Percentiles rank a stretch among this genome's conserved stretches.
phyloP scores from a whole-genome alignment of 2,888 invertebrate species.

The Masnerella sp. region DNA sequence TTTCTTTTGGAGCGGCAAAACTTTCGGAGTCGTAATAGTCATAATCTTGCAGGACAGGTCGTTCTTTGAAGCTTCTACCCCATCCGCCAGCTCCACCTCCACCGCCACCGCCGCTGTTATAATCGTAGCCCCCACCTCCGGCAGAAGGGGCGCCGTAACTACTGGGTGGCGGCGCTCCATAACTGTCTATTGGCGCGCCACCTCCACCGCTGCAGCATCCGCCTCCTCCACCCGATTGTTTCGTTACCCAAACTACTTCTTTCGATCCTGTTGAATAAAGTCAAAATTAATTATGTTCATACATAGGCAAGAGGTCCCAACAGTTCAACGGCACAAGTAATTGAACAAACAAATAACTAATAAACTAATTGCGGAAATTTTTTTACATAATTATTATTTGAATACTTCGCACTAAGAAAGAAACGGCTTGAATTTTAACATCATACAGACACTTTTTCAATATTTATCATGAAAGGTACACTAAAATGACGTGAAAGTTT shows the following conservation, averaged over 20 bases:
- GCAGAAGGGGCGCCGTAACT: slow-evolving; percentile 69
- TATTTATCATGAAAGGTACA: not conserved
- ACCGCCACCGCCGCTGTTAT: slow-evolving; percentile 74
- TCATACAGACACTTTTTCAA: no score
- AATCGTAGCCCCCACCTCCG: slow-evolving; percentile 74
- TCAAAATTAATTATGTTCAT: no score
- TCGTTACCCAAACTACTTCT: slow-evolving; percentile 77
- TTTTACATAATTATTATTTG: no score
- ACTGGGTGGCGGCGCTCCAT: slow-evolving; percentile 69
- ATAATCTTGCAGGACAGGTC: slow-evolving; percentile 67
- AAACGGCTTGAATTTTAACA: no score
- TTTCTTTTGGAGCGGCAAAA: slow-evolving; percentile 3
- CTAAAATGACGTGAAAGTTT: not conserved
- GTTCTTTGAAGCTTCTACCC: slow-evolving; percentile 79
- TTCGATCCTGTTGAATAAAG: slow-evolving; percentile 60
- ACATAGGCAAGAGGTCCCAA: no score
- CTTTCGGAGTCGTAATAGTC: slow-evolving; percentile 50
- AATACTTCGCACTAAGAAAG: no score
- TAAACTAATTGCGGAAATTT: no score
- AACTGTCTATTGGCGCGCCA: slow-evolving; percentile 65
- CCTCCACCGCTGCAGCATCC: slow-evolving; percentile 78
- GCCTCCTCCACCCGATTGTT: slow-evolving; percentile 76
- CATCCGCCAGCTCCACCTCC: slow-evolving; percentile 78
- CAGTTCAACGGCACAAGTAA: no score
- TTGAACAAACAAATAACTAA: no score